Conservation (phyloP, 2,797 vertebrate species). For the Brachymystax lenok region DNA sequence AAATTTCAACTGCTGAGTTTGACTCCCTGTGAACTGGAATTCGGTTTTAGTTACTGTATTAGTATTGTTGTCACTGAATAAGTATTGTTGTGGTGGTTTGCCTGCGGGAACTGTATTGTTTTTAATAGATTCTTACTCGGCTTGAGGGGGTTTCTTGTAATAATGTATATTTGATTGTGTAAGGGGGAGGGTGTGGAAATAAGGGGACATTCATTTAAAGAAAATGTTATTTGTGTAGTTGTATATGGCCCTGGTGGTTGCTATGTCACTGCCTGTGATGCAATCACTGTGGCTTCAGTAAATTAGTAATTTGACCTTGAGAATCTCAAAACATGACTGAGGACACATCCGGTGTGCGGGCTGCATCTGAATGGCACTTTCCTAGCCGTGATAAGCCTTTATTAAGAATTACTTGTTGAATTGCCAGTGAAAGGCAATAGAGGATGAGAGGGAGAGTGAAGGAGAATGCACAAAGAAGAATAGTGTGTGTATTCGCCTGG, state of each 20-base stretch:
- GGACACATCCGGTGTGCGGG: background rate
- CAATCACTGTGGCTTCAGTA: background rate
- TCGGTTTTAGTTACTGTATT: background rate
- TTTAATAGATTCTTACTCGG: background rate
- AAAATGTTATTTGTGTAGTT: too few species aligned
- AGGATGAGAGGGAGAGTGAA: conserved; percentile 38
- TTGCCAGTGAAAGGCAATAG: conserved; percentile 19
- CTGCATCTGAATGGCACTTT: background rate
- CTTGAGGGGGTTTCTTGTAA: too few species aligned
- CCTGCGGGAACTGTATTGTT: background rate
- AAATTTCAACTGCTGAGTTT: background rate
- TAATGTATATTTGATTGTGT: too few species aligned
- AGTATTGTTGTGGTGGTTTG: background rate
- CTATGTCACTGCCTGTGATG: background rate
- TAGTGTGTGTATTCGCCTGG: conserved; percentile 41
- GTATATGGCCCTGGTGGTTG: background rate
- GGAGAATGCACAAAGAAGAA: conserved; percentile 34
- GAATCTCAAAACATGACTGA: background rate
- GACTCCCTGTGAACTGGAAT: background rate
- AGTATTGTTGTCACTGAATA: background rate
- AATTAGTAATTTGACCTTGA: conserved; percentile 2
- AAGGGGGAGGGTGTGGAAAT: too few species aligned
- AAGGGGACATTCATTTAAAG: too few species aligned
- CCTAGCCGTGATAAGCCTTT: background rate
- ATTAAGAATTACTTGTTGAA: conserved; percentile 8